Conservation (phyloP, 2,113 vertebrate genomes). For the Neotragus pygmaeus region DNA sequence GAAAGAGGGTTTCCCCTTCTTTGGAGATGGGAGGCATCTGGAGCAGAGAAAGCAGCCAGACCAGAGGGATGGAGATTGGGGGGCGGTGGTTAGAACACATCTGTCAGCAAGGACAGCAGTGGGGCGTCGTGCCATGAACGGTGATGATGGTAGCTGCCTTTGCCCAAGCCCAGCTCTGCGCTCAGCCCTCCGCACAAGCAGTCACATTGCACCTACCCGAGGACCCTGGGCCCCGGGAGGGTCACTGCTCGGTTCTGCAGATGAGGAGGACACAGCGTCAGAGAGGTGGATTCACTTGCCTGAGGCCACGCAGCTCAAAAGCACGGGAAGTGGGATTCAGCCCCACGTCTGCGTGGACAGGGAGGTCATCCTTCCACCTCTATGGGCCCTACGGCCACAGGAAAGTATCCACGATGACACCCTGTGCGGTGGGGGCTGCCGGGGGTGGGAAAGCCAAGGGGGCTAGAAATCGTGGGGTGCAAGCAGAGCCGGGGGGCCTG, state of each 20-base stretch:
- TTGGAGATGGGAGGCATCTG: neutral
- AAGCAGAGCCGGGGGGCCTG: neutral
- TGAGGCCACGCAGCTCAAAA: neutral
- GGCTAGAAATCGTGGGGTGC: neutral
- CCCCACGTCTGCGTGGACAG: neutral
- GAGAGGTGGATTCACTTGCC: neutral
- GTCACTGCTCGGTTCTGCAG: too few species aligned
- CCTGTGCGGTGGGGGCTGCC: fast-evolving
- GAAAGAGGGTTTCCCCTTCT: neutral
- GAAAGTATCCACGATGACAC: neutral
- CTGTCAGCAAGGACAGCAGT: neutral
- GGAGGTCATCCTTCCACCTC: neutral
- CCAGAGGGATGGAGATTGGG: neutral
- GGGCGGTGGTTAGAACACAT: neutral
- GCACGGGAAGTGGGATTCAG: neutral
- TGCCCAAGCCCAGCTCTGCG: fast-evolving
- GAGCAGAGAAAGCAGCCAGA: neutral
- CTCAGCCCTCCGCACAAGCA: neutral
- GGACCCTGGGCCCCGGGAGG: neutral
- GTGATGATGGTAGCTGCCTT: neutral
- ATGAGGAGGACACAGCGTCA: neutral
- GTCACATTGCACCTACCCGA: fast-evolving
- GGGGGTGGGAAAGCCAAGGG: neutral
- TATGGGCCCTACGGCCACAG: neutral
- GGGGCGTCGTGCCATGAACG: fast-evolving